Evolutionary conservation across 1,140 invertebrate species (phyloP), one percentile per base, ranked within the genome.

Genomic region (Varroa destructor): DNA sequence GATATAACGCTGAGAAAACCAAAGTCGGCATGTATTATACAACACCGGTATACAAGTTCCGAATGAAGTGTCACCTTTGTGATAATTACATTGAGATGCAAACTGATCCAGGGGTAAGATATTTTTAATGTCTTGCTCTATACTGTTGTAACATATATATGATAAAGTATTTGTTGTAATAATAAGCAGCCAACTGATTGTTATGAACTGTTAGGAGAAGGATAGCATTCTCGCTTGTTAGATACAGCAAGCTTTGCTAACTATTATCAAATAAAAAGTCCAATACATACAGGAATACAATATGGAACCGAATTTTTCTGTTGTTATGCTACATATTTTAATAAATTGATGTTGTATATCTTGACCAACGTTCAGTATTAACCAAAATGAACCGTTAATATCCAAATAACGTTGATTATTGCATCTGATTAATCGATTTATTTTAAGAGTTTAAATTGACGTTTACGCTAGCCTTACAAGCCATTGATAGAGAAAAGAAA

Each of bases 11-110:
- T 4, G 95, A 99, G 79, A 99, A 99, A 80, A 93, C 86, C 5
- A 99, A 99, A 84, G 85, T 95, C 76, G 96, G 96, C 76, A 98
- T 95, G 89, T 99, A 98, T 79, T 97, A 97, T 77, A 91, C 89
- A 1, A 99, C 97, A 0, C 95, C 96, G 0, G 84, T 99, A 1
- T 99, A 95, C 80, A 89, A 98, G 78, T 99, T 99, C 80, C 84
- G 91, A 74, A 99, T 99, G 95, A 99, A 99, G 79, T 99, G 97
- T 79, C 95, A 99, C 82, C 80, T 99, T 1, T 99, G 97, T 81
- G 88, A 83, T 77, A 99, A 97, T 81, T 89, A 99, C 81, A 94
- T 97, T 84, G 91, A 95, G 81, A 99, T 99, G 70, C 92, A 97
- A 82, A 99, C 96, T 51, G 96, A 99, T 85, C 97, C 97, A 73